These are phyloP conservation scores for Uromys caudimaculatus DNA, from an alignment of 2,797 vertebrate species.

Conservation along the genomic window DNA sequence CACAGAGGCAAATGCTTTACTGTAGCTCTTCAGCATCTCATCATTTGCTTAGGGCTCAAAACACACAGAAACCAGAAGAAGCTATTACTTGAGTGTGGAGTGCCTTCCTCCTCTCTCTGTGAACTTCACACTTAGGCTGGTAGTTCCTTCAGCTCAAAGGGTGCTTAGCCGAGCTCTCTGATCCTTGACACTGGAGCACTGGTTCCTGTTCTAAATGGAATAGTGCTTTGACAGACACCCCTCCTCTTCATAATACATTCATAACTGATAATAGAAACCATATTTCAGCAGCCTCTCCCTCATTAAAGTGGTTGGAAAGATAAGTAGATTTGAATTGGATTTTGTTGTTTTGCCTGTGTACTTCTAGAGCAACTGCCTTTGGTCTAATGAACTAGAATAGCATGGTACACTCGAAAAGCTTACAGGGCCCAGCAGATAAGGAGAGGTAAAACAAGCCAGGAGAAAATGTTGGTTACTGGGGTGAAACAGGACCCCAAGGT, in stretches of 20 bases:
- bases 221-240: background rate
- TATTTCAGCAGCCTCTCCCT: background rate
- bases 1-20: background rate
- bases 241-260: background rate
- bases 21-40: background rate
- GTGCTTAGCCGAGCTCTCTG: background rate
- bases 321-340: background rate
- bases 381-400: background rate
- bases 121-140: background rate
- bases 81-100: background rate
- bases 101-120: background rate
- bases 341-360: background rate
- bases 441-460: no score
- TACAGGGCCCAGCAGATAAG: background rate
- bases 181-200: background rate
- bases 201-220: background rate
- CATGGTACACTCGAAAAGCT: background rate
- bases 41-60: background rate
- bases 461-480: no score
- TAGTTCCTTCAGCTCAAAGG: background rate
- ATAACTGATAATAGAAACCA: background rate
- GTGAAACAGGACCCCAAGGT: fast-evolving
- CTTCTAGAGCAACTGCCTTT: background rate
- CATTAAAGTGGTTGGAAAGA: background rate
- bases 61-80: background rate